A percentile compares a stretch with the other conserved stretches of the same genome.
These are phyloP conservation scores for Indicator maculatus DNA, from an alignment of 2,113 vertebrate species.

Conservation along the genomic window DNA sequence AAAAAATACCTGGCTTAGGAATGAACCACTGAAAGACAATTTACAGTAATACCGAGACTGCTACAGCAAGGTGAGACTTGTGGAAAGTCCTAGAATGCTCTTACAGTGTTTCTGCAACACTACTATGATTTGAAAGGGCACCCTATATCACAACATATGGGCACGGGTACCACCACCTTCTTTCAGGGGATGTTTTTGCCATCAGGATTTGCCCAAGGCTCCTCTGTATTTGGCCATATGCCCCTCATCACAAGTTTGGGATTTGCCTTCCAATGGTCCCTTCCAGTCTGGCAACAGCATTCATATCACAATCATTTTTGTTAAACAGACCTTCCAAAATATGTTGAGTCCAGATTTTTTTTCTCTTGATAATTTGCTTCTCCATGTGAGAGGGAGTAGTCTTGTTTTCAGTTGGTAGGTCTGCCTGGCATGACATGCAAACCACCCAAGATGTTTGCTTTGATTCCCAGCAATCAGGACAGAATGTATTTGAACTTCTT, in stretches of 20 bases:
- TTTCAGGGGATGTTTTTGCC: not conserved
- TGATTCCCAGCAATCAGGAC: constrained; percentile 31
- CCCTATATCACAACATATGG: not conserved
- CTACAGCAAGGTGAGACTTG: not conserved
- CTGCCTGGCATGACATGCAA: not conserved
- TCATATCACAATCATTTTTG: not conserved
- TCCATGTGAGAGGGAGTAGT: constrained; percentile 13
- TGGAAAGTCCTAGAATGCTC: not conserved
- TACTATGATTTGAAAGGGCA: not conserved
- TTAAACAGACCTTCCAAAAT: constrained; percentile 7
- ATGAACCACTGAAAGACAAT: not conserved
- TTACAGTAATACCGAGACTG: not conserved
- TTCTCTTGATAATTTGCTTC: not conserved
- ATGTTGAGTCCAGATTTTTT: not conserved
- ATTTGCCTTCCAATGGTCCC: not conserved
- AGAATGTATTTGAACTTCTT: constrained; percentile 27
- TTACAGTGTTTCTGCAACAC: not conserved
- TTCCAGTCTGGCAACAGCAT: not conserved
- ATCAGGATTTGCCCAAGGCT: not conserved
- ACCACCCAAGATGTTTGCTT: constrained; percentile 33
- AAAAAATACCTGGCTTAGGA: not conserved
- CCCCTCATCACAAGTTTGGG: not conserved
- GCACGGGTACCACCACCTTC: not conserved
- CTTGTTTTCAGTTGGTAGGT: not conserved
- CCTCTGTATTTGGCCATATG: not conserved